Percentiles rank a stretch among this genome's conserved stretches.
Evolutionary conservation across 2,113 vertebrate species (phyloP).

Genomic region (Hippocampus abdominalis): DNA sequence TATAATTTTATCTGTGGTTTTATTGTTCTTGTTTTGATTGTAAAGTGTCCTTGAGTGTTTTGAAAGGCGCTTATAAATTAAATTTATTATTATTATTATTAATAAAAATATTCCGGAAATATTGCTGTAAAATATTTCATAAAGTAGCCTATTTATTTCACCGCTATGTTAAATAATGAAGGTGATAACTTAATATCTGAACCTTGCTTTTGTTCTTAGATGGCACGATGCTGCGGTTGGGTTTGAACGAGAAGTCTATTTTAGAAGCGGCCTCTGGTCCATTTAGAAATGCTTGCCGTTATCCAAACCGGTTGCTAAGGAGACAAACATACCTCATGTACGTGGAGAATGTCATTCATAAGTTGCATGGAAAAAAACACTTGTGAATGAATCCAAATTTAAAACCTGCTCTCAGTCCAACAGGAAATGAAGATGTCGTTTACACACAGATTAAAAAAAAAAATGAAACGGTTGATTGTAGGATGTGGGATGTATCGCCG

Average conservation of each 20-base stretch:
- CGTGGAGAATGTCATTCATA: background rate
- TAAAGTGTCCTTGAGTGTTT: too few species aligned
- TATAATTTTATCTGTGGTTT: too few species aligned
- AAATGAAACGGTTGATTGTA: slow-evolving; percentile 13
- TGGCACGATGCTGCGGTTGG: background rate
- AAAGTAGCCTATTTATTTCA: background rate
- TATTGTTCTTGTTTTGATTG: too few species aligned
- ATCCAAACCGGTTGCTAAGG: too few species aligned
- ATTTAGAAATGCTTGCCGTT: background rate
- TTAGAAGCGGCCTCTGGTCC: background rate
- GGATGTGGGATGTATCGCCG: slow-evolving; percentile 17
- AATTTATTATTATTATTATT: too few species aligned
- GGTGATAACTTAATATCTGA: background rate
- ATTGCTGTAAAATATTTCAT: background rate
- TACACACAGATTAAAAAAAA: background rate
- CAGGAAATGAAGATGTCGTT: background rate
- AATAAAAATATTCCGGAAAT: too few species aligned
- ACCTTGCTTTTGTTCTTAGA: background rate
- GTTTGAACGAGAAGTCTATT: background rate
- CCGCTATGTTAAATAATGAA: background rate
- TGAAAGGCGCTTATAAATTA: too few species aligned
- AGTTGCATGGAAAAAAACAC: background rate
- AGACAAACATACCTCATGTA: background rate
- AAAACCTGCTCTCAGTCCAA: background rate
- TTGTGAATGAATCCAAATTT: background rate